A percentile compares a stretch with the other conserved stretches of the same genome.
phyloP scores from a whole-genome alignment of 2,797 vertebrate genomes.

The Chelmon rostratus region DNA sequence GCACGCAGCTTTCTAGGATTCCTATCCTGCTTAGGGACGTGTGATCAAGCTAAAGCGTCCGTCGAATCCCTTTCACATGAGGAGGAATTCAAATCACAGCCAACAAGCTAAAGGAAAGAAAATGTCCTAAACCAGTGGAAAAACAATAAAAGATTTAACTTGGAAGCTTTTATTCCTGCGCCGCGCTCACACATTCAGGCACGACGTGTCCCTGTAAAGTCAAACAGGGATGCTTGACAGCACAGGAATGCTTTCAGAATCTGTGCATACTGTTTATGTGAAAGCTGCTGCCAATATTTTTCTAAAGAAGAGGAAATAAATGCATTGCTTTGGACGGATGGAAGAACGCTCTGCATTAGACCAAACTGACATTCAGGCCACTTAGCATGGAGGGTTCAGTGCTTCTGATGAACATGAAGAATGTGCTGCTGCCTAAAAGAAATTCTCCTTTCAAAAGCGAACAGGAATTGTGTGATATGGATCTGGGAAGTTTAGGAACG shows the following conservation, averaged over 20 bases:
- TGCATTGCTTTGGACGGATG: background rate
- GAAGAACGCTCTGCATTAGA: background rate
- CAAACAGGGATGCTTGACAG: constrained; percentile 1
- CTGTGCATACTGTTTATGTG: background rate
- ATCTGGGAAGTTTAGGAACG: background rate
- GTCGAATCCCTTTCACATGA: constrained; percentile 3
- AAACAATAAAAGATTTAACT: constrained; percentile 4
- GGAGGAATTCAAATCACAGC: constrained; percentile 22
- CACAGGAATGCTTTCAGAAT: background rate
- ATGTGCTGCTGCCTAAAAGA: background rate
- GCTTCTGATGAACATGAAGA: background rate
- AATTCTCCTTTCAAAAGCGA: background rate
- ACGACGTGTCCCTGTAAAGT: background rate
- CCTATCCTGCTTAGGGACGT: background rate
- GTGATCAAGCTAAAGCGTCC: constrained; percentile 15
- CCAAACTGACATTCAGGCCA: background rate
- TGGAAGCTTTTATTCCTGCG: constrained; percentile 4
- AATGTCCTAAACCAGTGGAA: background rate
- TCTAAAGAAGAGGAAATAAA: background rate
- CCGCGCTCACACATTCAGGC: constrained; percentile 10
- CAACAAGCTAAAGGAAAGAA: background rate
- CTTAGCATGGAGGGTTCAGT: background rate
- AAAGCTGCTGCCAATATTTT: background rate
- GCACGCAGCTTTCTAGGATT: constrained; percentile 8
- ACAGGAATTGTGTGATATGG: background rate